These are phyloP conservation scores for Myiopsitta monachus DNA, from an alignment of 2,113 vertebrate genomes.

Conservation along the genomic window DNA sequence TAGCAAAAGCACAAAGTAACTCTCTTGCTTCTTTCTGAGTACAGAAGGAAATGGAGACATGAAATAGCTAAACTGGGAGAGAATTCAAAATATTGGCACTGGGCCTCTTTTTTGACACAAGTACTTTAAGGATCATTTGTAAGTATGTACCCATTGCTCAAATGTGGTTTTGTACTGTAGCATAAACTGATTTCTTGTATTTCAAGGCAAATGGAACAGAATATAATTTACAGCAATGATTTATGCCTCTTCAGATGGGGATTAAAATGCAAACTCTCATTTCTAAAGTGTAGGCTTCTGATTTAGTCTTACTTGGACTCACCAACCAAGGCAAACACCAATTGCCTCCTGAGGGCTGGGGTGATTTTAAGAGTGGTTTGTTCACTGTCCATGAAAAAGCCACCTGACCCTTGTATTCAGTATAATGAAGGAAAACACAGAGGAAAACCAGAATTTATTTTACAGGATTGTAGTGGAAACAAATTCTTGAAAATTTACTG, in stretches of 20 bases:
- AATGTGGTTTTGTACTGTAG: background rate
- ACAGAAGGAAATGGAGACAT: background rate
- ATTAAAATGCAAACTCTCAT: conserved; percentile 22
- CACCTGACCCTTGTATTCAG: background rate
- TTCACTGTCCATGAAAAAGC: background rate
- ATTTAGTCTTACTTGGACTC: background rate
- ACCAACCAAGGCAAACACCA: background rate
- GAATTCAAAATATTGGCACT: background rate
- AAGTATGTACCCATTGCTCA: background rate
- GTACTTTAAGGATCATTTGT: background rate
- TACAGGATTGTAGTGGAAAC: background rate
- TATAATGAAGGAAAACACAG: background rate
- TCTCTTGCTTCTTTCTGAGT: background rate
- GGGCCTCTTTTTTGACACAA: background rate
- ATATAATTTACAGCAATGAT: background rate
- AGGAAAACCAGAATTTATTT: background rate
- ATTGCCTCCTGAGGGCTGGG: background rate
- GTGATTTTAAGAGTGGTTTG: background rate
- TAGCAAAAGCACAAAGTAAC: conserved; percentile 1
- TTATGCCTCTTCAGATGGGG: background rate
- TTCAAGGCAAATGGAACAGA: background rate
- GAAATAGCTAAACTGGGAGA: background rate
- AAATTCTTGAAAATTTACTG: background rate
- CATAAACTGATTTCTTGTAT: background rate
- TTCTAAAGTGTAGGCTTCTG: background rate